Percentiles rank a stretch among this genome's conserved stretches.
These are phyloP conservation scores for Pantelozetes paolii DNA, from an alignment of 2,888 invertebrate genomes.

Conservation along the genomic window DNA sequence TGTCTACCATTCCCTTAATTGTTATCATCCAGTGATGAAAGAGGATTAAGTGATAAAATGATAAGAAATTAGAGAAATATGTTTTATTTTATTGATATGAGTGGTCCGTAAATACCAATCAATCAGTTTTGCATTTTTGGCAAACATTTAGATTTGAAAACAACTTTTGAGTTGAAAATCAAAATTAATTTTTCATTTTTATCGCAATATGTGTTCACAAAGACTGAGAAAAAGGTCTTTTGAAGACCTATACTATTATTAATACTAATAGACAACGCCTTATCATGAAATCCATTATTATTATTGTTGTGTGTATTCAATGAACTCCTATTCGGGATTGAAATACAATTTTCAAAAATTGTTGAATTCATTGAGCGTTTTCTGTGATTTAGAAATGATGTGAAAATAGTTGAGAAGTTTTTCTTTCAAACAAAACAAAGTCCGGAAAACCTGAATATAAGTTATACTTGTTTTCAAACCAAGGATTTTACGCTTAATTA, in stretches of 20 bases:
- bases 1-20: not conserved
- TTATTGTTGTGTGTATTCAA: constrained; percentile 16
- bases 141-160: not conserved
- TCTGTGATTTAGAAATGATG: not conserved
- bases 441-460: too few species aligned
- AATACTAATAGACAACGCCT: constrained; percentile 15
- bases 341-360: not conserved
- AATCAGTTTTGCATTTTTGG: not conserved
- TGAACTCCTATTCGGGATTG: constrained; percentile 4
- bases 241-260: constrained; percentile 12
- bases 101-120: not conserved
- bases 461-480: too few species aligned
- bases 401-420: not conserved
- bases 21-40: constrained; percentile 26
- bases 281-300: constrained; percentile 31
- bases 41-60: constrained; percentile 11
- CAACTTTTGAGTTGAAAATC: too few species aligned
- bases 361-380: not conserved
- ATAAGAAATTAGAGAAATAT: not conserved
- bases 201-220: too few species aligned
- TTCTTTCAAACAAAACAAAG: too few species aligned
- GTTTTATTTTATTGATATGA: not conserved
- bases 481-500: too few species aligned
- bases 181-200: too few species aligned
- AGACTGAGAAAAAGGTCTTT: not conserved